These are phyloP conservation scores for Leucoraja ocellata DNA, from an alignment of 2,797 vertebrate species.

Conservation along the genomic window DNA sequence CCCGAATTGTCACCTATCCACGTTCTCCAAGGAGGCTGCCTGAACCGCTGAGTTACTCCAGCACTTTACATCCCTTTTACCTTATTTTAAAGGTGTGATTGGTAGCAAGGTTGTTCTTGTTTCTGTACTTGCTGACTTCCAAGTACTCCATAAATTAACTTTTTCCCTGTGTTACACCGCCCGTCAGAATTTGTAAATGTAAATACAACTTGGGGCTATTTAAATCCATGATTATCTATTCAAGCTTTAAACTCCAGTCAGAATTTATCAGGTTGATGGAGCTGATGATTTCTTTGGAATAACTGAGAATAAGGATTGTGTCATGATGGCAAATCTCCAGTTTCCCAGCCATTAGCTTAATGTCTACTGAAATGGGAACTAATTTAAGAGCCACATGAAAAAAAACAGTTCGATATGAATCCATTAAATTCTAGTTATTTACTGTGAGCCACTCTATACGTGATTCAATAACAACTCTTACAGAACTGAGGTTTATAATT, in stretches of 20 bases:
- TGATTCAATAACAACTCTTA: neutral
- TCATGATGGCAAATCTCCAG: neutral
- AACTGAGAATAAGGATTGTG: conserved; percentile 5
- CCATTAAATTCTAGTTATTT: neutral
- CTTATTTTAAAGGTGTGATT: neutral
- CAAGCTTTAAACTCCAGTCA: neutral
- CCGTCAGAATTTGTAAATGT: neutral
- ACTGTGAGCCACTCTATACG: neutral
- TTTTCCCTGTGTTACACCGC: neutral
- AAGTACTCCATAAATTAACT: neutral
- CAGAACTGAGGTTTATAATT: conserved; percentile 9
- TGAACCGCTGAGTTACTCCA: too few species aligned
- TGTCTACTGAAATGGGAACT: neutral
- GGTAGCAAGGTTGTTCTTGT: neutral
- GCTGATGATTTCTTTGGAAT: neutral
- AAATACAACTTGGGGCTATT: neutral
- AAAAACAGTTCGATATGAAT: conserved; percentile 23
- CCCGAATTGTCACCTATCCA: too few species aligned
- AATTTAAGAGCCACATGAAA: conserved; percentile 5
- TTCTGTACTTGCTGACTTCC: neutral
- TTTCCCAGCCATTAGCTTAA: neutral
- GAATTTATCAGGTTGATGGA: neutral
- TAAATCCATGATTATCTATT: conserved; percentile 18
- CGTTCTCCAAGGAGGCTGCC: too few species aligned
- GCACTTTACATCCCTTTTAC: too few species aligned